Conservation (phyloP, 2,113 vertebrate genomes). For the Hyperopisus bebe region DNA sequence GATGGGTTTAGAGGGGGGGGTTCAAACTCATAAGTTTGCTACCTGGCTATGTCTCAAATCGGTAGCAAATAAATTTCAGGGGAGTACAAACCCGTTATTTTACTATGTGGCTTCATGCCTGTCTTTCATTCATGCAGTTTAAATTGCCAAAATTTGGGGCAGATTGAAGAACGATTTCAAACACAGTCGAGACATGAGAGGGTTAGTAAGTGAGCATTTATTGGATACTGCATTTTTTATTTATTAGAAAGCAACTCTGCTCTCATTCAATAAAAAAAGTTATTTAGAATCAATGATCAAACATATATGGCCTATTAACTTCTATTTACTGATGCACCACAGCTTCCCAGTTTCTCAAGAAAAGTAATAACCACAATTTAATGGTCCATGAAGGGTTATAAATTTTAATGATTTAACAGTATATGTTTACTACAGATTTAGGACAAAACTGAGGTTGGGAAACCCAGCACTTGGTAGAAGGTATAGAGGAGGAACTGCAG, state of each 20-base stretch:
- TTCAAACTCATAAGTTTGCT: background rate
- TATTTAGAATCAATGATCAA: background rate
- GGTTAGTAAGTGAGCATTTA: background rate
- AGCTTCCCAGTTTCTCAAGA: background rate
- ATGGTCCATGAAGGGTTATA: background rate
- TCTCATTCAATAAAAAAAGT: background rate
- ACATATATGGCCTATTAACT: background rate
- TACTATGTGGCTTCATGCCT: background rate
- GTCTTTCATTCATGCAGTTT: background rate
- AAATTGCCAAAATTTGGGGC: background rate
- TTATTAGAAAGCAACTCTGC: background rate
- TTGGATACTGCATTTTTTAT: background rate
- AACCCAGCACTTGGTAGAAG: background rate
- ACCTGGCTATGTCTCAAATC: background rate
- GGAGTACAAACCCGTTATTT: background rate
- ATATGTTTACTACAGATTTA: background rate
- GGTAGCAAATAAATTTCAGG: background rate
- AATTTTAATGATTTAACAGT: background rate
- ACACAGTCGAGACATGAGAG: background rate
- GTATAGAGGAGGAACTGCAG: background rate
- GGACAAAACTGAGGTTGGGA: background rate
- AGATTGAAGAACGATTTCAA: background rate
- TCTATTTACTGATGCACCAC: background rate
- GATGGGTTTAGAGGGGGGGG: background rate
- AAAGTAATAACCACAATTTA: background rate